These are phyloP conservation scores for Kryptolebias marmoratus DNA, from an alignment of 2,113 vertebrate genomes.

Conservation along the genomic window DNA sequence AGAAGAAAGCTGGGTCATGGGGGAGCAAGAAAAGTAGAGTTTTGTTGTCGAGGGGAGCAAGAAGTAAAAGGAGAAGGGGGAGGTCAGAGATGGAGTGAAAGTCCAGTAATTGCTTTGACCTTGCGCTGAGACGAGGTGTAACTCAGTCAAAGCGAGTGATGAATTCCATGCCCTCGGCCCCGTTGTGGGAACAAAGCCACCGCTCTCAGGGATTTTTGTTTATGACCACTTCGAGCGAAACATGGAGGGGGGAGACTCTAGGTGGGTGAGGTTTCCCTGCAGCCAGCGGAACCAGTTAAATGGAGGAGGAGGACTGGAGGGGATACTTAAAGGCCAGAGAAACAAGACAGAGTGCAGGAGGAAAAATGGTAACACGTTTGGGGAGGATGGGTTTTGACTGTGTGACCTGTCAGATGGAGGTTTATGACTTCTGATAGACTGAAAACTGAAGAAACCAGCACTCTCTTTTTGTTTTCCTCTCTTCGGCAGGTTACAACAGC, in stretches of 20 bases:
- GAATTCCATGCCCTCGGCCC: slow-evolving; percentile 57
- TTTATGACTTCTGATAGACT: slow-evolving; percentile 36
- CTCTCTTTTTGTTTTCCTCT: slow-evolving; percentile 17
- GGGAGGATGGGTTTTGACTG: slow-evolving; percentile 12
- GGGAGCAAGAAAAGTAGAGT: slow-evolving; percentile 24
- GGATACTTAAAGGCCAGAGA: slow-evolving; percentile 28
- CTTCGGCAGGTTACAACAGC: slow-evolving; percentile 6
- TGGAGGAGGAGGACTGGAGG: slow-evolving; percentile 25
- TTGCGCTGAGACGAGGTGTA: slow-evolving; percentile 58
- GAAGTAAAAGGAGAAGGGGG: slow-evolving; percentile 17
- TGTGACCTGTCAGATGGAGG: slow-evolving; percentile 28
- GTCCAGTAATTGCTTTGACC: slow-evolving; percentile 77
- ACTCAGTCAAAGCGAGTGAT: slow-evolving; percentile 62
- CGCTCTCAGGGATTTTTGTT: slow-evolving; percentile 52
- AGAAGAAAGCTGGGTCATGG: slow-evolving; percentile 4
- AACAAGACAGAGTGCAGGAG: slow-evolving; percentile 15
- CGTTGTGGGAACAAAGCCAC: slow-evolving; percentile 49
- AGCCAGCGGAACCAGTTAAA: slow-evolving; percentile 21
- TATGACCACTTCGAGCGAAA: slow-evolving; percentile 42
- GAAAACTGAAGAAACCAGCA: background rate
- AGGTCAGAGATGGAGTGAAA: slow-evolving; percentile 61
- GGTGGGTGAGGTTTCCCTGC: slow-evolving; percentile 16
- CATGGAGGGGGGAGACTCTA: background rate
- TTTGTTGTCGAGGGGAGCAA: slow-evolving; percentile 27
- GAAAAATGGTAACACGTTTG: slow-evolving; percentile 7